phyloP scores from a whole-genome alignment of 2,888 invertebrate species.

The Chalcis sispes region DNA sequence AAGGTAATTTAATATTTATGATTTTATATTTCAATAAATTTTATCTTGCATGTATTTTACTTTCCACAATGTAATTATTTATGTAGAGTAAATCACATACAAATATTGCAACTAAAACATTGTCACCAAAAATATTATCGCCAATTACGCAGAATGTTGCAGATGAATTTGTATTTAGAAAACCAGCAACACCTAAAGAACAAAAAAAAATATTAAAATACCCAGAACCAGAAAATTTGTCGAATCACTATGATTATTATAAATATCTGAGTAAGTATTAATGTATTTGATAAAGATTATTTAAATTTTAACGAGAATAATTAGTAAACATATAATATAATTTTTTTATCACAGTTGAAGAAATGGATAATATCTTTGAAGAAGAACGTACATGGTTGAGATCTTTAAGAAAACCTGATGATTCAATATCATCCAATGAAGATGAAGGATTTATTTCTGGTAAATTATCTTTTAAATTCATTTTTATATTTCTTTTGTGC shows the following conservation, averaged over 20 bases:
- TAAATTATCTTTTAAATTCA: conserved; percentile 47
- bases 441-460: conserved; percentile 64
- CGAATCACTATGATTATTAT: conserved; percentile 58
- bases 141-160: conserved; percentile 48
- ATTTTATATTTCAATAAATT: conserved; percentile 11
- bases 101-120: conserved; percentile 37
- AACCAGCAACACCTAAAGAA: conserved; percentile 59
- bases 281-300: background rate
- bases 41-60: background rate
- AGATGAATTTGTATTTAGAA: conserved; percentile 60
- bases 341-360: conserved; percentile 35
- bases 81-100: conserved; percentile 30
- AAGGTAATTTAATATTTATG: conserved; percentile 46
- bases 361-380: conserved; percentile 57
- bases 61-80: conserved; percentile 14
- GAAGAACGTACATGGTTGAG: conserved; percentile 52
- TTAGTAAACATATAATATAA: conserved; percentile 41
- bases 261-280: conserved; percentile 54
- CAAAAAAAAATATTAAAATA: conserved; percentile 37
- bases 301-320: conserved; percentile 13
- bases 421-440: conserved; percentile 40
- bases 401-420: conserved; percentile 37
- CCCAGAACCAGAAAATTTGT: conserved; percentile 62
- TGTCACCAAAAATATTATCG: conserved; percentile 49
- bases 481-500: background rate